phyloP scores from a whole-genome alignment of 2,113 vertebrate species.

The Corydoras maculifer region DNA sequence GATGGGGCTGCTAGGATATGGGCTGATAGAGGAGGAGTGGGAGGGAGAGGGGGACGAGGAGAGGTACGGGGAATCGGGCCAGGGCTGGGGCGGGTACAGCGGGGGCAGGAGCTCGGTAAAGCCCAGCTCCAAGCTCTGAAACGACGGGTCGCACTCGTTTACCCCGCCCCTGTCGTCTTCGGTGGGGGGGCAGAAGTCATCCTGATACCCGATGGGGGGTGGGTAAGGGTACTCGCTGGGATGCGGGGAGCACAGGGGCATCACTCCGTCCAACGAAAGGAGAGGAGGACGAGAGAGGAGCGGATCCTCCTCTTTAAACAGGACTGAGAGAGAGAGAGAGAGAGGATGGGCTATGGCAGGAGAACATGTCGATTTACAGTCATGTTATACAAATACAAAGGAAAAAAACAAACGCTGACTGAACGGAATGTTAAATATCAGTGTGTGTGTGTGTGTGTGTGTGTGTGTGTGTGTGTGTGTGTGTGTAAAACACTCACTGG shows the following conservation, averaged over 20 bases:
- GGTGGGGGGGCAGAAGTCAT: constrained; percentile 60
- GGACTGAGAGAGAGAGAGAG: constrained; percentile 46
- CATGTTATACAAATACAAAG: no score
- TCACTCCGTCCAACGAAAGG: constrained; percentile 53
- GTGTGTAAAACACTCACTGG: constrained; percentile 60
- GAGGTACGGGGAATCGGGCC: constrained; percentile 71
- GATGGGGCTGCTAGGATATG: constrained; percentile 65
- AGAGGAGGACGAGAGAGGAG: constrained; percentile 55
- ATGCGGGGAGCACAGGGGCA: constrained; percentile 52
- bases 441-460: constrained; percentile 8
- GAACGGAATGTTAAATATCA: no score
- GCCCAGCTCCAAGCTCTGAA: constrained; percentile 69
- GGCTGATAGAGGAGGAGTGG: constrained; percentile 69
- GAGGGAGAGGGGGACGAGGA: constrained; percentile 72
- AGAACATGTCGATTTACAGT: neutral
- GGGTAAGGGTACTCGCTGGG: constrained; percentile 58
- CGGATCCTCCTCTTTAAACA: constrained; percentile 69
- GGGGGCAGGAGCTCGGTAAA: constrained; percentile 71
- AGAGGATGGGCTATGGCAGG: neutral
- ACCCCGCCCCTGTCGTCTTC: constrained; percentile 58
- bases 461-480: constrained; percentile 3
- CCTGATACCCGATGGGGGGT: constrained; percentile 50
- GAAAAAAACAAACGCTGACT: no score
- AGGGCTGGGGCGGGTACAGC: constrained; percentile 57
- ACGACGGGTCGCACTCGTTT: constrained; percentile 62